Evolutionary conservation across 2,797 vertebrate species (phyloP), one percentile per base, ranked within the genome.

Genomic region (Lithobates sylvaticus): DNA sequence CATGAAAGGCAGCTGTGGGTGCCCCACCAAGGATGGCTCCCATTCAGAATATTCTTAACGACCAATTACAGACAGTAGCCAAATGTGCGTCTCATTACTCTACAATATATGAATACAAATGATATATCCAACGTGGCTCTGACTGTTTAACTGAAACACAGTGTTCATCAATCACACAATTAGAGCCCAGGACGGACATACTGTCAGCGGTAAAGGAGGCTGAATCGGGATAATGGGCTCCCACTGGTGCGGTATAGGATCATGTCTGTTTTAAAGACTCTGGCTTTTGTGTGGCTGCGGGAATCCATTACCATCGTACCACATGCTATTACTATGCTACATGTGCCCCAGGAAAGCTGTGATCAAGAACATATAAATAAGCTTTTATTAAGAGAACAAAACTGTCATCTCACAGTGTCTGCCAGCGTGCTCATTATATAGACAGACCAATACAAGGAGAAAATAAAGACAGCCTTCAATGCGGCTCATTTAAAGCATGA

Each of bases 181-280:
- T 23, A 34, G 50, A 23, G 32, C 44, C 21, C 13, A 77, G 32
- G 23, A 21, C 18, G 23, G 21, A 73, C 68, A 70, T 10, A 70
- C 12, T 29, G 68, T 70, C 68, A 70, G 68, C 4, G 15, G 26
- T 70, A 70, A 34, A 29, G 50, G 50, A 70, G 26, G 68, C 68
- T 70, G 68, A 34, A 70, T 70, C 29, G 18, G 68, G 68, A n/a
- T 70, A 70, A 70, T 34, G 26, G 68, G 27, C 68, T 70, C 68
- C 29, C 29, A 10, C 68, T 70, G 27, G 32, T 8, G 18, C 3
- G 29, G 32, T 29, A 70, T 7, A 6, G 32, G 5, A 36, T 36
- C 29, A 70, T 12, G 26, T 29, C 68, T 70, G 21, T 9, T 34
- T n/a, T 29, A 18, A 70, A 70, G 68, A 36, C 32, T 36, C 15